Percentiles rank a stretch among this genome's conserved stretches.
Evolutionary conservation across 2,888 invertebrate species (phyloP).

Genomic region (Sycophila texana): DNA sequence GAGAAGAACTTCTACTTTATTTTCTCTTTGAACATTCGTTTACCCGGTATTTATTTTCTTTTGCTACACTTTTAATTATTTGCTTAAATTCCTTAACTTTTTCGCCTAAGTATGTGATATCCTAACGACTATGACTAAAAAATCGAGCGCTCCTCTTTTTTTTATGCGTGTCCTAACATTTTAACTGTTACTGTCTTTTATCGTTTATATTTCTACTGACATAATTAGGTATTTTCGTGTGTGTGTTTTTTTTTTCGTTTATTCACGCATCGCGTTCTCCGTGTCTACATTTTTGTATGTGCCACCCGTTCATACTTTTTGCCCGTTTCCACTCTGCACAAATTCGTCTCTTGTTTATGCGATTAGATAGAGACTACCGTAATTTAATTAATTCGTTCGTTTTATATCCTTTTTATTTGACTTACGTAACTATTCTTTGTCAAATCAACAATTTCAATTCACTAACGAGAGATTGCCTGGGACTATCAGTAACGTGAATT

Average conservation of each 20-base stretch:
- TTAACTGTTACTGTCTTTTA: slow-evolving; percentile 38
- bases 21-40: slow-evolving; percentile 48
- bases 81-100: slow-evolving; percentile 40
- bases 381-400: slow-evolving; percentile 10
- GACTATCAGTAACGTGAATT: slow-evolving; percentile 39
- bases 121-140: slow-evolving; percentile 64
- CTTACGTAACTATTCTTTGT: slow-evolving; percentile 1
- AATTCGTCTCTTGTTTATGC: neutral
- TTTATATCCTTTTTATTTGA: slow-evolving; percentile 16
- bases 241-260: neutral
- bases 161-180: slow-evolving; percentile 19
- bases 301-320: slow-evolving; percentile 8
- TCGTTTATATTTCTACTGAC: slow-evolving; percentile 55
- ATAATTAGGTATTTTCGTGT: slow-evolving; percentile 17
- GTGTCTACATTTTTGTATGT: slow-evolving; percentile 21
- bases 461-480: slow-evolving; percentile 31
- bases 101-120: slow-evolving; percentile 49
- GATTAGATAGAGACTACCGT: slow-evolving; percentile 7
- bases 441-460: slow-evolving; percentile 40
- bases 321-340: slow-evolving; percentile 1
- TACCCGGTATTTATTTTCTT: slow-evolving; percentile 28
- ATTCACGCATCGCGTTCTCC: neutral
- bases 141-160: slow-evolving; percentile 56
- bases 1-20: slow-evolving; percentile 14
- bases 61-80: slow-evolving; percentile 12